Conservation (phyloP, 1,140 invertebrate genomes). For the Phocides pigmalion region DNA sequence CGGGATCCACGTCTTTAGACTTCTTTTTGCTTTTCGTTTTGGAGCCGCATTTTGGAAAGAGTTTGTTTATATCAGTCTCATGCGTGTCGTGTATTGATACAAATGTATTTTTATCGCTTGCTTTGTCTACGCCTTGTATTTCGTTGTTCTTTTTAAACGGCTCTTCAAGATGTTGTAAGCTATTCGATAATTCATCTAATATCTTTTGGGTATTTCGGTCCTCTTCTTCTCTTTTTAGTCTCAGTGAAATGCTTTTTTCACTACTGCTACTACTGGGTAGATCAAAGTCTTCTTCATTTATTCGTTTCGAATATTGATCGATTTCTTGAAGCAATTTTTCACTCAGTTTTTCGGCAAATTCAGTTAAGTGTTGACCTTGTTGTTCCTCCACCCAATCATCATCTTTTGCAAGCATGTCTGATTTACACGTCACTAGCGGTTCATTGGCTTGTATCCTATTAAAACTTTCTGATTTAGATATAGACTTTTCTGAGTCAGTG, state of each 20-base stretch:
- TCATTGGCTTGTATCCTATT: conserved; percentile 79
- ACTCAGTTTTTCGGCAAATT: conserved; percentile 90
- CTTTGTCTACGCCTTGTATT: conserved; percentile 83
- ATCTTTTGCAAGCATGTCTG: conserved; percentile 77
- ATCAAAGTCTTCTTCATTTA: conserved; percentile 82
- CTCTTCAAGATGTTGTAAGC: conserved; percentile 84
- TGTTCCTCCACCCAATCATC: conserved; percentile 84
- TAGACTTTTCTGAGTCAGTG: conserved; percentile 81
- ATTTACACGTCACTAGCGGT: conserved; percentile 79
- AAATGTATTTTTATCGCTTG: conserved; percentile 80
- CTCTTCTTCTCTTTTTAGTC: conserved; percentile 74
- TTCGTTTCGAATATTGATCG: conserved; percentile 86
- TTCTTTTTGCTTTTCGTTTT: conserved; percentile 79
- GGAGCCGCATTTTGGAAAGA: conserved; percentile 77
- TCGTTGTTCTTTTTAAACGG: conserved; percentile 83
- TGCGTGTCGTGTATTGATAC: conserved; percentile 71
- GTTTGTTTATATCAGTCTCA: conserved; percentile 74
- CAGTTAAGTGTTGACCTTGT: conserved; percentile 88
- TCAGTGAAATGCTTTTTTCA: conserved; percentile 75
- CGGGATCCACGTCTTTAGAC: conserved; percentile 76
- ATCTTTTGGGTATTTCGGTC: conserved; percentile 77
- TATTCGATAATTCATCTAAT: conserved; percentile 74
- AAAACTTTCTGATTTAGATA: conserved; percentile 83
- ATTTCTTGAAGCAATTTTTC: conserved; percentile 90
- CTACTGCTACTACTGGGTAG: conserved; percentile 78